Evolutionary conservation across 2,888 invertebrate species (phyloP).

Genomic region (Parnassius mnemosyne): DNA sequence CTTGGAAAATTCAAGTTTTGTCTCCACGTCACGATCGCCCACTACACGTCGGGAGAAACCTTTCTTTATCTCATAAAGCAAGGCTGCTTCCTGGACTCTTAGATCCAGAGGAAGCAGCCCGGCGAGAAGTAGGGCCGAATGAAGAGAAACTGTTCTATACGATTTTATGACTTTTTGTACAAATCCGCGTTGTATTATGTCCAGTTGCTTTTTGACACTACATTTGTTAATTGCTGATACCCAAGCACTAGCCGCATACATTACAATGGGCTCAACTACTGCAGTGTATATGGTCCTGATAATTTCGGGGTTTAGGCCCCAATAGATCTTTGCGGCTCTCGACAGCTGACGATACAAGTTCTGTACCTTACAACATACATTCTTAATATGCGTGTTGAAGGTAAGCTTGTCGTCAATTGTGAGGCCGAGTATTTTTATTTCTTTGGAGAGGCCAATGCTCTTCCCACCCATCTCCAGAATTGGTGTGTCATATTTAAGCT

Average conservation of each 20-base stretch:
- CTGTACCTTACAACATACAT: neutral
- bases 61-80: neutral
- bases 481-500: neutral
- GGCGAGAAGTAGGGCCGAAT: constrained; percentile 25
- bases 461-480: neutral
- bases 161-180: constrained; percentile 24
- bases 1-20: neutral
- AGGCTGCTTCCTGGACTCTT: too few relatives aligned
- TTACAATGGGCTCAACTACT: too few relatives aligned
- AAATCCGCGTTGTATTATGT: constrained; percentile 23
- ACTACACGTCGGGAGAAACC: constrained; percentile 16
- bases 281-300: too few relatives aligned
- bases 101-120: too few relatives aligned
- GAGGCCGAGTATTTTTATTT: too few relatives aligned
- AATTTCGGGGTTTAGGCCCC: too few relatives aligned
- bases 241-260: too few relatives aligned
- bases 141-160: constrained; percentile 28
- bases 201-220: too few relatives aligned
- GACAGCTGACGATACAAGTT: neutral
- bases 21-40: constrained; percentile 4
- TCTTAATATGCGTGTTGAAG: neutral
- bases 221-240: too few relatives aligned
- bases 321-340: too few relatives aligned
- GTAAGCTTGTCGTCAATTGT: neutral
- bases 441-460: too few relatives aligned